phyloP scores from a whole-genome alignment of 2,888 invertebrate genomes.

The Clistopyga incitator region DNA sequence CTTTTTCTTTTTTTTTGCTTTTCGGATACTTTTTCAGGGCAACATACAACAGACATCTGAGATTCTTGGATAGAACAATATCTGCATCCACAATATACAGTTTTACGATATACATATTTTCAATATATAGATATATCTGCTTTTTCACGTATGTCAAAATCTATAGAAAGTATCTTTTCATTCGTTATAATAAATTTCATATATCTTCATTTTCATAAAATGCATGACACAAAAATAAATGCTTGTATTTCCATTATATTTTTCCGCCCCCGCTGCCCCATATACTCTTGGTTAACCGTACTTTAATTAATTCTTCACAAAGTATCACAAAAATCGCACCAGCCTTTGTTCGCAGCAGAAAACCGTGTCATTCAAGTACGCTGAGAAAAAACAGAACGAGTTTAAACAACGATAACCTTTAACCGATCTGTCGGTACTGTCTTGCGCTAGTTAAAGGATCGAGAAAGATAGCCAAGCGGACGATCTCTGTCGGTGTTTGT shows the following conservation, averaged over 20 bases:
- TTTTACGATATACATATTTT: constrained; percentile 71
- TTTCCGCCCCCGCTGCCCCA: constrained; percentile 63
- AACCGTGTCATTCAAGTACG: constrained; percentile 72
- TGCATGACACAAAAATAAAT: constrained; percentile 85
- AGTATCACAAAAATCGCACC: constrained; percentile 84
- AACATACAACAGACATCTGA: constrained; percentile 79
- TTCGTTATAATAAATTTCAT: constrained; percentile 61
- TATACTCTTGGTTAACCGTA: constrained; percentile 71
- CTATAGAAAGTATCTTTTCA: constrained; percentile 61
- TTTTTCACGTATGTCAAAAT: constrained; percentile 69
- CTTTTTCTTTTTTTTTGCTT: constrained; percentile 53
- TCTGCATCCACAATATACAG: constrained; percentile 71
- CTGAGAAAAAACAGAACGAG: constrained; percentile 21
- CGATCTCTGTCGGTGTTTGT: constrained; percentile 2
- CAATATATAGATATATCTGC: constrained; percentile 69
- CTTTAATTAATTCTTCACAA: constrained; percentile 79
- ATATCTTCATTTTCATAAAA: constrained; percentile 77
- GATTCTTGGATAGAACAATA: constrained; percentile 78
- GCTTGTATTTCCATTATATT: constrained; percentile 79
- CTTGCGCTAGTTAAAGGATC: neutral
- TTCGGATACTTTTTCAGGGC: constrained; percentile 69
- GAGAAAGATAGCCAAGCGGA: constrained; percentile 21
- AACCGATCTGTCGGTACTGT: neutral
- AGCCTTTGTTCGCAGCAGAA: constrained; percentile 81
- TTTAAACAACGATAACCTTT: constrained; percentile 5